phyloP scores from a whole-genome alignment of 37 sponge, comb jelly and placozoan genomes.

The Axinella damicornis region DNA sequence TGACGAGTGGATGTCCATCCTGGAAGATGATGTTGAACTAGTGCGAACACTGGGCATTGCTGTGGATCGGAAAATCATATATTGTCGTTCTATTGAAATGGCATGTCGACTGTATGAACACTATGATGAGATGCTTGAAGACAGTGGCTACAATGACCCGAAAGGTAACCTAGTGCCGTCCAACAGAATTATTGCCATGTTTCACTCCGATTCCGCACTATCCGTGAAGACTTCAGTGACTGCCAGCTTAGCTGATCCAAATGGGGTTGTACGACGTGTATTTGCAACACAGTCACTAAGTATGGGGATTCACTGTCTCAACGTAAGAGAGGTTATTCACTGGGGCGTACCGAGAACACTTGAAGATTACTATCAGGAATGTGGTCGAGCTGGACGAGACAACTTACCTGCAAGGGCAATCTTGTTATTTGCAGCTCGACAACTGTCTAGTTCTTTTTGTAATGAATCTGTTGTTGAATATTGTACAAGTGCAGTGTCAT shows the following conservation, averaged over 20 bases:
- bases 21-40: slow-evolving; percentile 1
- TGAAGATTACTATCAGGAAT: slow-evolving; percentile 4
- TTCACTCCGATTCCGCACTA: background rate
- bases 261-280: background rate
- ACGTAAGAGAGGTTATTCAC: background rate
- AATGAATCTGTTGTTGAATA: too few species aligned
- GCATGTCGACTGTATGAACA: background rate
- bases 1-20: background rate
- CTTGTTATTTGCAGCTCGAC: background rate
- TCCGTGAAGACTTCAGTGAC: background rate
- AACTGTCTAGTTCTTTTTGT: background rate
- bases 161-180: background rate
- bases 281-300: slow-evolving; percentile 9
- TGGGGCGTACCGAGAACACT: background rate
- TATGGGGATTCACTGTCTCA: slow-evolving; percentile 10
- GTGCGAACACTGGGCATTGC: background rate
- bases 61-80: background rate
- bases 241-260: background rate
- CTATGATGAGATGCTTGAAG: background rate
- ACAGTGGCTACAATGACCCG: background rate
- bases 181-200: slow-evolving; percentile 1
- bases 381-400: slow-evolving; percentile 19
- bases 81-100: slow-evolving; percentile 3
- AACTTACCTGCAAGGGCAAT: background rate
- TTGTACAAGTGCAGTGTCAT: too few species aligned